These are phyloP conservation scores for Ichneumon xanthorius DNA, from an alignment of 2,888 invertebrate genomes.

Conservation along the genomic window DNA sequence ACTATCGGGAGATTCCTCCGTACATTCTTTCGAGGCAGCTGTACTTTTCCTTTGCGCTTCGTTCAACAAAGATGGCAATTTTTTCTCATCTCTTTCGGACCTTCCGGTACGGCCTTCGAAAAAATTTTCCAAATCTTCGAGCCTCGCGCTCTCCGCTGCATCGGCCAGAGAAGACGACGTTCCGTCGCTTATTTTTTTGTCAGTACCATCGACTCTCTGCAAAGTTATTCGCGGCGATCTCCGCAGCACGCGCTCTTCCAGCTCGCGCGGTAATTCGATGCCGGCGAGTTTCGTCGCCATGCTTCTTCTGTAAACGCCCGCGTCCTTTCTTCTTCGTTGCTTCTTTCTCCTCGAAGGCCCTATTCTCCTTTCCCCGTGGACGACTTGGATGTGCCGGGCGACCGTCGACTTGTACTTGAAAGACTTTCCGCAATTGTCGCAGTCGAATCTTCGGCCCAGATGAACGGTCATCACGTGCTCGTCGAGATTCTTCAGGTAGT, in stretches of 20 bases:
- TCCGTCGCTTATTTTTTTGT: background rate
- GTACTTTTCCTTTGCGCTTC: background rate
- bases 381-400: conserved; percentile 39
- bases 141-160: no score
- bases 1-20: no score
- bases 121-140: background rate
- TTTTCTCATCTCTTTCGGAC: background rate
- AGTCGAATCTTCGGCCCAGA: conserved; percentile 43
- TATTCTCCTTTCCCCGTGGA: conserved; percentile 20
- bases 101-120: background rate
- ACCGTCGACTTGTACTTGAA: conserved; percentile 46
- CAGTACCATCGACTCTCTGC: background rate
- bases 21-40: no score
- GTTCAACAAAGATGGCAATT: background rate
- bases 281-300: conserved; percentile 56
- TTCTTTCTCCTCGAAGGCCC: background rate
- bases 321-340: conserved; percentile 36
- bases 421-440: conserved; percentile 45
- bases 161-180: background rate
- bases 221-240: conserved; percentile 48
- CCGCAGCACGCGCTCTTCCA: conserved; percentile 27
- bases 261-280: conserved; percentile 35
- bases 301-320: conserved; percentile 44
- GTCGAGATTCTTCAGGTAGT: conserved; percentile 45
- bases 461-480: conserved; percentile 51